A percentile compares a stretch with the other conserved stretches of the same genome.
phyloP scores from a whole-genome alignment of 2,797 vertebrate species.

The Danio choprae region DNA sequence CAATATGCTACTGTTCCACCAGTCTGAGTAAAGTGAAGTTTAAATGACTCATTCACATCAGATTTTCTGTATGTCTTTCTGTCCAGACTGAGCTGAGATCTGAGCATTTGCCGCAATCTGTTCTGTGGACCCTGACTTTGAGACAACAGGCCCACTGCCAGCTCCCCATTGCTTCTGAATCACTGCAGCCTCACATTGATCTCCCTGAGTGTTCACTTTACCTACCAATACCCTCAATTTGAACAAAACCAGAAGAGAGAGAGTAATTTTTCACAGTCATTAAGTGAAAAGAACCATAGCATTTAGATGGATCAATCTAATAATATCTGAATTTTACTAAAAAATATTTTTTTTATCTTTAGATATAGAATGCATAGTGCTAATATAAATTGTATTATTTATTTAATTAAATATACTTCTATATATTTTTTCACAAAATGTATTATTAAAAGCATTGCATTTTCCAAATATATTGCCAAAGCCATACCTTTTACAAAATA shows the following conservation, averaged over 20 bases:
- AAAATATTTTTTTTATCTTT: no score
- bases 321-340: not conserved
- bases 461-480: no score
- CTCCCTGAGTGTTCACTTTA: not conserved
- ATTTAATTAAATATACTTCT: no score
- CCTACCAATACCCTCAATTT: not conserved
- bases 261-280: not conserved
- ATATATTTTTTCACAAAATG: no score
- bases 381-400: no score
- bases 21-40: not conserved
- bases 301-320: conserved; percentile 20
- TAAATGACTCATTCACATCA: conserved; percentile 7
- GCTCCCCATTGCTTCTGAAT: conserved; percentile 35
- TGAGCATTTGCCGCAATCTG: conserved; percentile 53
- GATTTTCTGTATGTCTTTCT: conserved; percentile 13
- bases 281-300: not conserved
- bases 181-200: conserved; percentile 21
- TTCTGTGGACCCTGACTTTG: conserved; percentile 37
- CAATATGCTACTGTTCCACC: not conserved
- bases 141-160: conserved; percentile 36
- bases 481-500: no score
- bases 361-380: no score
- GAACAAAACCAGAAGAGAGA: not conserved
- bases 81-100: conserved; percentile 39
- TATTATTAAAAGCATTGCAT: no score